A percentile compares a stretch with the other conserved stretches of the same genome.
These are phyloP conservation scores for Apteryx owenii DNA, from an alignment of 2,113 vertebrate genomes.

Conservation along the genomic window DNA sequence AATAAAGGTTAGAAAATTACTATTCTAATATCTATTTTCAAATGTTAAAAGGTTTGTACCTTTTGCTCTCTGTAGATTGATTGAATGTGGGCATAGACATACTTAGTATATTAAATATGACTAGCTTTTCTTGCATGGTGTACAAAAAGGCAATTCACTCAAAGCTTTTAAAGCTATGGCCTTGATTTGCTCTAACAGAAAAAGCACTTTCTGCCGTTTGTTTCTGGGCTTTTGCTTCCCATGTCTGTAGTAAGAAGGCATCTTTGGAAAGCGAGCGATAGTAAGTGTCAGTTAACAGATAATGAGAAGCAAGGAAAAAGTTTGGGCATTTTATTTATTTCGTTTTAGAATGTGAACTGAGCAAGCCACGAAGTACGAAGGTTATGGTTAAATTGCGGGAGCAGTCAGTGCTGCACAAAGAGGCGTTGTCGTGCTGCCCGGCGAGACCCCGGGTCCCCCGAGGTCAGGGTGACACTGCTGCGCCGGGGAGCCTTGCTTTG, in stretches of 20 bases:
- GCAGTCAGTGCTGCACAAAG: slow-evolving; percentile 68
- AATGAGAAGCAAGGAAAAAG: not conserved
- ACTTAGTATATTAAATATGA: not conserved
- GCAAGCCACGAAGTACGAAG: slow-evolving; percentile 53
- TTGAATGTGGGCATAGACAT: not conserved
- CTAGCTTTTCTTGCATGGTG: not conserved
- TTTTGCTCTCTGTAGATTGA: not conserved
- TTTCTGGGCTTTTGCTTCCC: not conserved
- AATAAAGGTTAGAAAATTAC: not conserved
- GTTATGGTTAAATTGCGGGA: slow-evolving; percentile 59
- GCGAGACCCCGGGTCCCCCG: slow-evolving; percentile 29
- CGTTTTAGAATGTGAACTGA: slow-evolving; percentile 32
- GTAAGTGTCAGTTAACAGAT: slow-evolving; percentile 32
- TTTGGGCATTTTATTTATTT: not conserved
- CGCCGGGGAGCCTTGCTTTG: slow-evolving; percentile 52
- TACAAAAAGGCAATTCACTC: not conserved
- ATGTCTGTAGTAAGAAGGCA: not conserved
- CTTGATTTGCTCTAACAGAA: not conserved
- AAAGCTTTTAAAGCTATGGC: not conserved
- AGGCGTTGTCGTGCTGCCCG: slow-evolving; percentile 55
- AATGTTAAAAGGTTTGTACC: not conserved
- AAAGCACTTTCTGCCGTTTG: not conserved
- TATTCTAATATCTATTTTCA: not conserved
- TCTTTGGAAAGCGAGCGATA: slow-evolving; percentile 1
- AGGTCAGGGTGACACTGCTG: slow-evolving; percentile 58